phyloP scores from a whole-genome alignment of 2,888 invertebrate species.

The Pseudanteris insignis region DNA sequence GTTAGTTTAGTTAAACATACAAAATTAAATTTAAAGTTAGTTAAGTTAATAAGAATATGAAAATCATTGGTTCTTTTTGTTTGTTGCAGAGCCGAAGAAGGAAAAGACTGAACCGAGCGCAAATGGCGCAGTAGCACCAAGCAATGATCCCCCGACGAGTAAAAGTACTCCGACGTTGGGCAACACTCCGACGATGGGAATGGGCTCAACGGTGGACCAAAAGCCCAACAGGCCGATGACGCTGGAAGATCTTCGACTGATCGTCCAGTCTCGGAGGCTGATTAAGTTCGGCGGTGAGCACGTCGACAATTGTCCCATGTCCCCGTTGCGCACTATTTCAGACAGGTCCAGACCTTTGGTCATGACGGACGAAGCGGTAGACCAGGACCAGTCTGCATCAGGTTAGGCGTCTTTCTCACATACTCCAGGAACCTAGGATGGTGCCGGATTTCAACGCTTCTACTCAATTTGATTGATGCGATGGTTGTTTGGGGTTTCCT shows the following conservation, averaged over 20 bases:
- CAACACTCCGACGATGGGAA: slow-evolving; percentile 43
- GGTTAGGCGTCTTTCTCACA: slow-evolving; percentile 44
- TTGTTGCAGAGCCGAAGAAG: slow-evolving; percentile 88
- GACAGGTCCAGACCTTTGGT: slow-evolving; percentile 26
- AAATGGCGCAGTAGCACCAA: slow-evolving; percentile 74
- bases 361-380: slow-evolving; percentile 15
- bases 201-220: slow-evolving; percentile 60
- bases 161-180: slow-evolving; percentile 48
- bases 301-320: slow-evolving; percentile 44
- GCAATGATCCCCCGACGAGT: slow-evolving; percentile 66
- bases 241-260: slow-evolving; percentile 69
- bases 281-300: slow-evolving; percentile 63
- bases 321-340: slow-evolving; percentile 38
- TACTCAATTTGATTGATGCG: neutral
- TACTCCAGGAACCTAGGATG: slow-evolving; percentile 13
- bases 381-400: slow-evolving; percentile 37
- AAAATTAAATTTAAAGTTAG: no score
- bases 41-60: neutral
- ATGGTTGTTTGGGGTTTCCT: no score
- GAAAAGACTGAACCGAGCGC: slow-evolving; percentile 84
- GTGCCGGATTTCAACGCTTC: slow-evolving; percentile 4
- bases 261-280: slow-evolving; percentile 72
- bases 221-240: slow-evolving; percentile 84
- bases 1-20: no score
- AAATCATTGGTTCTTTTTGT: neutral